phyloP scores from a whole-genome alignment of 2,888 invertebrate species.

The Cheilosia impressa region DNA sequence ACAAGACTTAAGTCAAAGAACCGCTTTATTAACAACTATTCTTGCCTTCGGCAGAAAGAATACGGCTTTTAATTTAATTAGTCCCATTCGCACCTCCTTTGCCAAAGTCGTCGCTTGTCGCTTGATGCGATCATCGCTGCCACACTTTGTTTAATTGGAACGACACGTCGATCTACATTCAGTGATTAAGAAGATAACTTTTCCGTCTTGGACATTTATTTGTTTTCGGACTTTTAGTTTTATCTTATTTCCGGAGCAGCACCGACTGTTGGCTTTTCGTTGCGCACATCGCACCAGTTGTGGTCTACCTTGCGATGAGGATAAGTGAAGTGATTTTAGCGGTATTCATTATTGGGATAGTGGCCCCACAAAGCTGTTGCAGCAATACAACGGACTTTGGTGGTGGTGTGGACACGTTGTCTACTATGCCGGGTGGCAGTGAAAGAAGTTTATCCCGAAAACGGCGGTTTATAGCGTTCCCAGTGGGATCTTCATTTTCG shows the following conservation, averaged over 20 bases:
- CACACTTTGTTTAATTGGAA: conserved; percentile 39
- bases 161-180: conserved; percentile 33
- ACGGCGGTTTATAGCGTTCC: conserved; percentile 85
- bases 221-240: conserved; percentile 39
- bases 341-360: conserved; percentile 19
- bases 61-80: conserved; percentile 36
- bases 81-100: conserved; percentile 16
- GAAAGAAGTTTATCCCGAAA: conserved; percentile 77
- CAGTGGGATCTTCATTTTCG: conserved; percentile 85
- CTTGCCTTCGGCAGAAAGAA: not conserved
- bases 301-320: conserved; percentile 24
- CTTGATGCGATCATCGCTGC: not conserved
- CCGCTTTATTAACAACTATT: conserved; percentile 9
- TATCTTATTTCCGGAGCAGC: conserved; percentile 9
- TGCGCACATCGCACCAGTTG: not conserved
- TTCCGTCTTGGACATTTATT: conserved; percentile 5
- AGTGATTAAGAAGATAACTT: not conserved
- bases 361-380: conserved; percentile 4
- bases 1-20: conserved; percentile 6
- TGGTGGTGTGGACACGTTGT: not conserved
- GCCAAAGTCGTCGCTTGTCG: conserved; percentile 1
- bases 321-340: conserved; percentile 40
- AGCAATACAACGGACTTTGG: not conserved
- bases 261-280: not conserved
- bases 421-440: not conserved